Conservation (phyloP, 1,140 invertebrate genomes). For the Aphidius gifuensis region DNA sequence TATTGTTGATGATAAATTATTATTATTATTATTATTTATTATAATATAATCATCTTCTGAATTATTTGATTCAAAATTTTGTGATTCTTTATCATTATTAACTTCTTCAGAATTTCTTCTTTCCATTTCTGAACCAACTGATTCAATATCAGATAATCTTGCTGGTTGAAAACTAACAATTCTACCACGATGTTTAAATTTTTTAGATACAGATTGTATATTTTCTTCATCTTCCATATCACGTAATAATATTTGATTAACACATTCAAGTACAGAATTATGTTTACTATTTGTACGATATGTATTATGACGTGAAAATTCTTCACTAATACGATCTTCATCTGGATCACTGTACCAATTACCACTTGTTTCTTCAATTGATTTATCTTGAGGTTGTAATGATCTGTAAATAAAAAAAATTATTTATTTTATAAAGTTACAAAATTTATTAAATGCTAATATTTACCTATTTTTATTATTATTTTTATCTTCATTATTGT, state of each 20-base stretch:
- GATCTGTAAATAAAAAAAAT: conserved; percentile 25
- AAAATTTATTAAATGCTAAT: conserved; percentile 1
- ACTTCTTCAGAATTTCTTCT: conserved; percentile 50
- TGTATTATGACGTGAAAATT: conserved; percentile 46
- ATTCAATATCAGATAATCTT: conserved; percentile 51
- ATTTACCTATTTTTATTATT: conserved; percentile 25
- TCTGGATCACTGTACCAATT: conserved; percentile 74
- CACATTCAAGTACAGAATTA: conserved; percentile 73
- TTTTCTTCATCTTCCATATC: conserved; percentile 55
- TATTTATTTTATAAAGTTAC: background rate
- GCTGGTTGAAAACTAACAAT: conserved; percentile 52
- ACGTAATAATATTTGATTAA: conserved; percentile 71
- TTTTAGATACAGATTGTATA: conserved; percentile 41
- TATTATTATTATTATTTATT: conserved; percentile 9
- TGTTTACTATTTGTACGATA: conserved; percentile 58
- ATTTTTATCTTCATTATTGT: conserved; percentile 23
- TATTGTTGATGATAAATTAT: conserved; percentile 3
- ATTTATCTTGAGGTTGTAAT: conserved; percentile 56
- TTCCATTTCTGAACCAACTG: conserved; percentile 53
- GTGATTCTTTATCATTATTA: conserved; percentile 24
- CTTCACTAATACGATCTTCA: conserved; percentile 62
- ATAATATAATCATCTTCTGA: conserved; percentile 46
- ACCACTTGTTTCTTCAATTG: conserved; percentile 57
- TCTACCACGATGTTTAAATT: conserved; percentile 49
- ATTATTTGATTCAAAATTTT: conserved; percentile 32